Conservation (phyloP, 2,113 vertebrate genomes). For the Microtus ochrogaster region DNA sequence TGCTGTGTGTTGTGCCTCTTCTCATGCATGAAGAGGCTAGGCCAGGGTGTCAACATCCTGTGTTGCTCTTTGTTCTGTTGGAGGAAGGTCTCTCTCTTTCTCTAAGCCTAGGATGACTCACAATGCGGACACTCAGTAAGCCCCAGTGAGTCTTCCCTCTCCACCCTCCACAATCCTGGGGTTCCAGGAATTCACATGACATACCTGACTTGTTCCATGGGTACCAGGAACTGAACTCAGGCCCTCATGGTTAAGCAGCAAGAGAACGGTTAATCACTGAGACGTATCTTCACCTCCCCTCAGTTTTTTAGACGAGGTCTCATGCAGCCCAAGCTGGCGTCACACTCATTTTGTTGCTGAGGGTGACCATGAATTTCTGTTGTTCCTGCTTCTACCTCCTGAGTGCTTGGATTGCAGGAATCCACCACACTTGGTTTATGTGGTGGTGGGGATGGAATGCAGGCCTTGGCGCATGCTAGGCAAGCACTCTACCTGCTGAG, state of each 20-base stretch:
- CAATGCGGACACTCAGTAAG: neutral
- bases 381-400: neutral
- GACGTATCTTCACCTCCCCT: neutral
- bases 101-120: neutral
- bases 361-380: neutral
- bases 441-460: neutral
- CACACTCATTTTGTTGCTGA: neutral
- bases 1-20: neutral
- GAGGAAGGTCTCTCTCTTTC: neutral
- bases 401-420: neutral
- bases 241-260: neutral
- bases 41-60: neutral
- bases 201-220: neutral
- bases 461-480: no score
- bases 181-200: no score
- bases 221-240: neutral
- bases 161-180: neutral
- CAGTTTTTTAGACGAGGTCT: neutral
- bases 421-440: neutral
- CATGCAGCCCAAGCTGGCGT: neutral
- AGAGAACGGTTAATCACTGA: neutral
- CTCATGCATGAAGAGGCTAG: neutral
- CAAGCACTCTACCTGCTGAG: neutral
- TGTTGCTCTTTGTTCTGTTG: neutral
- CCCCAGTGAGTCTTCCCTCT: neutral